A percentile compares a stretch with the other conserved stretches of the same genome.
Conservation (phyloP, 2,888 invertebrate species). For the Sinohyriopsis cumingii region DNA sequence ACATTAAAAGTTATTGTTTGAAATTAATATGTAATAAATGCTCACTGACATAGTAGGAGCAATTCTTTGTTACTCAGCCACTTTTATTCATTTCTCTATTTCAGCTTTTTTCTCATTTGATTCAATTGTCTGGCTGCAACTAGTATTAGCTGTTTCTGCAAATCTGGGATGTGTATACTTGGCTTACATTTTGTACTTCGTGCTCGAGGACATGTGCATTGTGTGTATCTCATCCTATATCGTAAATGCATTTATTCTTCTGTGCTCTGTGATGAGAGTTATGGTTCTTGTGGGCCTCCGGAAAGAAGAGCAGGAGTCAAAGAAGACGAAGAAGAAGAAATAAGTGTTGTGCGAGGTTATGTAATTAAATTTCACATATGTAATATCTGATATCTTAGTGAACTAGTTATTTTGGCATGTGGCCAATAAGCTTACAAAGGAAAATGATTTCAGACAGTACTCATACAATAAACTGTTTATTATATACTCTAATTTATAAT, state of each 20-base stretch:
- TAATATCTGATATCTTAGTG: too few relatives aligned
- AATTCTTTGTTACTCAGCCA: conserved; percentile 5
- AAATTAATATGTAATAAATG: too few relatives aligned
- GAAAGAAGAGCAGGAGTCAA: too few relatives aligned
- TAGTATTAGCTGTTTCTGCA: conserved; percentile 75
- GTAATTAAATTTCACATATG: too few relatives aligned
- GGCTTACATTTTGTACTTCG: conserved; percentile 83
- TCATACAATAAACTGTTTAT: too few relatives aligned
- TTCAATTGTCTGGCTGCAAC: conserved; percentile 42
- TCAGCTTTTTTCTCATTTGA: conserved; percentile 42
- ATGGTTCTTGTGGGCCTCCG: not conserved
- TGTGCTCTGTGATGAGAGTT: conserved; percentile 17
- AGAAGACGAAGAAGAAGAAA: too few relatives aligned
- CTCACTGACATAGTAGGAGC: not conserved
- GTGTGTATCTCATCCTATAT: conserved; percentile 85
- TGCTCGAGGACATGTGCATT: conserved; percentile 86
- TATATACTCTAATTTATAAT: too few relatives aligned
- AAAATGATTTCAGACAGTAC: too few relatives aligned
- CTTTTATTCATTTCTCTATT: conserved; percentile 18
- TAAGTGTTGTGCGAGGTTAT: too few relatives aligned
- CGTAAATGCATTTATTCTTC: conserved; percentile 38
- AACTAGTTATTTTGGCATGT: too few relatives aligned
- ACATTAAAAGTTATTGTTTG: too few relatives aligned
- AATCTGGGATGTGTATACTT: conserved; percentile 83
- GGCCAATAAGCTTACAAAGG: too few relatives aligned